phyloP scores from a whole-genome alignment of 2,888 invertebrate genomes.

The Athalia circularis region DNA sequence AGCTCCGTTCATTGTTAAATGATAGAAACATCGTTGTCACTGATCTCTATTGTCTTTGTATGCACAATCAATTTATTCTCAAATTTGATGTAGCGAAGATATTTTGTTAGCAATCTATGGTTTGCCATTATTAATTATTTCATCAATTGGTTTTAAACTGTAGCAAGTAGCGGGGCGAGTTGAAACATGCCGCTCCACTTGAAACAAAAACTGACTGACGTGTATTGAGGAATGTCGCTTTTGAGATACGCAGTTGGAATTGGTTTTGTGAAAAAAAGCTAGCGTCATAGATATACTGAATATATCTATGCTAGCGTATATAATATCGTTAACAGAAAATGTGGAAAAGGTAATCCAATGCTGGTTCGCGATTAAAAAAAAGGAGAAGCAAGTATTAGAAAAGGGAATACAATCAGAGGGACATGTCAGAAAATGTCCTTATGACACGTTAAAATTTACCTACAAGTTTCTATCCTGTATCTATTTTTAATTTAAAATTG shows the following conservation, averaged over 20 bases:
- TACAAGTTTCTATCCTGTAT: conserved; percentile 35
- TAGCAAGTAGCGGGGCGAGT: not conserved
- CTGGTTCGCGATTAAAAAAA: not conserved
- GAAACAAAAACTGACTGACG: conserved; percentile 22
- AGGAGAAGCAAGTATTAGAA: conserved; percentile 18
- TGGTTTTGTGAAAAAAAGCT: conserved; percentile 3
- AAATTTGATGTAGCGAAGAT: conserved; percentile 6
- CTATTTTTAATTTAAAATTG: conserved; percentile 45
- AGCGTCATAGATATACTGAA: no score
- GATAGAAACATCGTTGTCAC: not conserved
- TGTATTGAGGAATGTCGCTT: conserved; percentile 2
- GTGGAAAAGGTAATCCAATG: not conserved
- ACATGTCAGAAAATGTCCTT: conserved; percentile 8
- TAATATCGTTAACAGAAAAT: not conserved
- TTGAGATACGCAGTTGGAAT: not conserved
- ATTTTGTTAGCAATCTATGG: conserved; percentile 1
- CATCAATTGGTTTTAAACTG: conserved; percentile 8
- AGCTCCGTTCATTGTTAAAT: not conserved
- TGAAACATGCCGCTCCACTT: not conserved
- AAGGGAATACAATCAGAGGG: conserved; percentile 13
- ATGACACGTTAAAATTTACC: conserved; percentile 21
- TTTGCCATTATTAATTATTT: not conserved
- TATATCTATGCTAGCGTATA: not conserved
- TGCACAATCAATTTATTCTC: conserved; percentile 28
- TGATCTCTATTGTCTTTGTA: not conserved